Percentiles rank a stretch among this genome's conserved stretches.
Conservation (phyloP, 2,113 vertebrate species). For the Smithornis capensis region DNA sequence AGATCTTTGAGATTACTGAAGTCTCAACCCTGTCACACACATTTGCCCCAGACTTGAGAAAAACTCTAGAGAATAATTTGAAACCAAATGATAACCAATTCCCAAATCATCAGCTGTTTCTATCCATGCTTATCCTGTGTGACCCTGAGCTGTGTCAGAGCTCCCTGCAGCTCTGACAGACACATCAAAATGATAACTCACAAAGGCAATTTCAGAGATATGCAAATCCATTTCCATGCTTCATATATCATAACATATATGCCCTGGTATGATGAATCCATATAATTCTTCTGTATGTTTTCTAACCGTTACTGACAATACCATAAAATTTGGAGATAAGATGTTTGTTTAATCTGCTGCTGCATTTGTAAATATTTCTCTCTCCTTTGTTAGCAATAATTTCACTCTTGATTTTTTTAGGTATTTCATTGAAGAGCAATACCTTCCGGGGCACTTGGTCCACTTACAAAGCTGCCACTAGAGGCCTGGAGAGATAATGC, state of each 20-base stretch:
- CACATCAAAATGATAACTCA: background rate
- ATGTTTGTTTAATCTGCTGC: background rate
- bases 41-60: background rate
- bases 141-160: too few species aligned
- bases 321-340: background rate
- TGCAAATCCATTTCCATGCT: background rate
- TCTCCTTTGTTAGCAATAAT: background rate
- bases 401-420: background rate
- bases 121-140: background rate
- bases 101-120: background rate
- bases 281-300: background rate
- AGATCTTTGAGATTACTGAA: slow-evolving; percentile 1
- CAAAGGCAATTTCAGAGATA: background rate
- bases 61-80: background rate
- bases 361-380: background rate
- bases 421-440: background rate
- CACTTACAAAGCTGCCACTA: background rate
- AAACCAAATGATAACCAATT: background rate
- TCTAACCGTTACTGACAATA: background rate
- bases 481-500: background rate
- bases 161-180: background rate
- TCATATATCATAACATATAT: background rate
- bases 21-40: background rate
- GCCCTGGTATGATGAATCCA: background rate
- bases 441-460: background rate